Evolutionary conservation across 2,113 vertebrate genomes (phyloP), one percentile per base, ranked within the genome.

Genomic region (Nipponia nippon): DNA sequence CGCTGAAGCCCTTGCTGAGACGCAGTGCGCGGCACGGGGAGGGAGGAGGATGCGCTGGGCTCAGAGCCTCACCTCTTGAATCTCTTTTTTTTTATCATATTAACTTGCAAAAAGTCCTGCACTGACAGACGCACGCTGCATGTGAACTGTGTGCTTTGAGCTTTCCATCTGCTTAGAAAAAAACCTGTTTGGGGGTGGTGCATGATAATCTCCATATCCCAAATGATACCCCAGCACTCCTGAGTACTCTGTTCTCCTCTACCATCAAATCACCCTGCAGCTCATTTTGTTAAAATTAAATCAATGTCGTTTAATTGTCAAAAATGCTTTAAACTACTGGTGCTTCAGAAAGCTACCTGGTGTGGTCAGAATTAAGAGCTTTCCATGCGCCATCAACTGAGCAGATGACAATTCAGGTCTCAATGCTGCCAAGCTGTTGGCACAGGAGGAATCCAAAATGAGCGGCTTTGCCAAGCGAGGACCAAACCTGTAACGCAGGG

Each of bases 1-100:
- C 5, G 1, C 36, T 11, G 84, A 38, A 71, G 47, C 80, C 21
- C 46, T 42, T 34, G 53, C 29, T 30, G 52, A 16, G 29, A 6
- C 1, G 7, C 42, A 0, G 2, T 4, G 55, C 42, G 4, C 0
- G 2, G 34, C 18, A 2, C 3, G 2, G 52, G 66, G 36, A 52
- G 20, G 25, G 38, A 49, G 50, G n/a, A 29, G 50, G 86, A 46
- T 59, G 63, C 73, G 53, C 50, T 15, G 18, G 58, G 63, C 65
- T 53, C 79, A 26, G 44, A 15, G 11, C 10, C 50, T 40, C 53
- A 40, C 55, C 3, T 73, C 90, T 80, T 53, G 2, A 71, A 72
- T 67, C 65, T 50, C 22, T 78, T 69, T 75, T 65, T 80, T 62
- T 87, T 83, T 53, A 72, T n/a, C 62, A 9, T 36, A 47, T 66